These are phyloP conservation scores for Leontocebus nigricollis DNA, from an alignment of 2,797 vertebrate genomes.

Conservation along the genomic window DNA sequence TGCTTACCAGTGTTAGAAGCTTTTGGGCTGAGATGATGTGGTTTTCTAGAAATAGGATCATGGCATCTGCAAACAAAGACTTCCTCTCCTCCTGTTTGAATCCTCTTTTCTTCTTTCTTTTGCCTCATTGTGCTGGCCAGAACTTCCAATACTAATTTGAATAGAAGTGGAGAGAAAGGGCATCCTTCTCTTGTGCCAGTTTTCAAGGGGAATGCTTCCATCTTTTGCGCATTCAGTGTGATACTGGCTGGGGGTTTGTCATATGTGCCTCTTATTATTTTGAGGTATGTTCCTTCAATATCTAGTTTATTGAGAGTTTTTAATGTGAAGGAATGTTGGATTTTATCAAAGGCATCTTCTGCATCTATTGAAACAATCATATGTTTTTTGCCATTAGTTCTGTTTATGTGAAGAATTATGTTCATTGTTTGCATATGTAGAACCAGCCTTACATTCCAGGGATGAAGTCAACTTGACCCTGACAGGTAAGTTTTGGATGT, in stretches of 20 bases:
- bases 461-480: background rate
- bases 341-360: background rate
- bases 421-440: background rate
- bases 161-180: background rate
- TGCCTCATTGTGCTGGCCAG: background rate
- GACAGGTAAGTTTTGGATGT: background rate
- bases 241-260: background rate
- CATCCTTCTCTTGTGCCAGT: rapidly evolving
- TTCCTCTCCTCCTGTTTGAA: background rate
- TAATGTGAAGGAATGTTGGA: background rate
- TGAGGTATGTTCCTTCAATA: background rate
- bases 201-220: background rate
- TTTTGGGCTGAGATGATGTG: background rate
- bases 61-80: background rate
- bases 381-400: background rate
- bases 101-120: background rate
- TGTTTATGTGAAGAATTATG: background rate
- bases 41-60: background rate
- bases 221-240: background rate
- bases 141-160: background rate
- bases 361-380: background rate
- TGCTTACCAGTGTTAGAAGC: background rate
- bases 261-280: background rate
- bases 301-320: background rate
- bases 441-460: background rate